Conservation (phyloP, 2,797 vertebrate genomes). For the Enteromius viviparus region DNA sequence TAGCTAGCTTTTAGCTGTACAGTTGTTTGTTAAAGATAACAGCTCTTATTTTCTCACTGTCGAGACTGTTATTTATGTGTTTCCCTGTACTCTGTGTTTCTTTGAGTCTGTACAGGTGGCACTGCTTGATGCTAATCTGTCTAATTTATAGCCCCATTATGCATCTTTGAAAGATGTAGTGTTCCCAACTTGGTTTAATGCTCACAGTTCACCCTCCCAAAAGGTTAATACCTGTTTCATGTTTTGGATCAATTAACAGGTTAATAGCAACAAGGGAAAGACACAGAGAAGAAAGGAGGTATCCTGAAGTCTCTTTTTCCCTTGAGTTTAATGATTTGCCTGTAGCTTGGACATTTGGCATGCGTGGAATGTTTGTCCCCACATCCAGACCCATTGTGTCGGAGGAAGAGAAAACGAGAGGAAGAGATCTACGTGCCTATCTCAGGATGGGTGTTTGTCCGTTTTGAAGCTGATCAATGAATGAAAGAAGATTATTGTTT, state of each 20-base stretch:
- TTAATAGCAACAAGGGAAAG: slow-evolving; percentile 78
- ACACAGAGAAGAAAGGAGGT: slow-evolving; percentile 74
- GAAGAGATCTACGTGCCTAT: slow-evolving; percentile 39
- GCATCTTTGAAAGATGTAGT: slow-evolving; percentile 60
- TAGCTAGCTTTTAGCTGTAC: background rate
- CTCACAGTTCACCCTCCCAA: slow-evolving; percentile 64
- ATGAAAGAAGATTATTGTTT: slow-evolving; percentile 66
- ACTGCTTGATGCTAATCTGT: slow-evolving; percentile 66
- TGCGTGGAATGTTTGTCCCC: slow-evolving; percentile 82
- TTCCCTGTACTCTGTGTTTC: slow-evolving; percentile 50
- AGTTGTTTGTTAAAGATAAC: slow-evolving; percentile 22
- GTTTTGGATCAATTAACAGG: slow-evolving; percentile 82
- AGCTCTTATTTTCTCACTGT: slow-evolving; percentile 17
- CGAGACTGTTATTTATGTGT: slow-evolving; percentile 25
- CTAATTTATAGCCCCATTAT: slow-evolving; percentile 73
- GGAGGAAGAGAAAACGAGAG: slow-evolving; percentile 69
- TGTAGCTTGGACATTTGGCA: slow-evolving; percentile 80
- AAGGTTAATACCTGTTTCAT: slow-evolving; percentile 77
- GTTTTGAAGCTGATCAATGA: slow-evolving; percentile 67
- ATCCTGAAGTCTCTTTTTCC: slow-evolving; percentile 75
- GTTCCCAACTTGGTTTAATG: slow-evolving; percentile 62
- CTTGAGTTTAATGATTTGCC: slow-evolving; percentile 82
- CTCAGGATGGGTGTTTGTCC: slow-evolving; percentile 64
- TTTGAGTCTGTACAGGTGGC: slow-evolving; percentile 65
- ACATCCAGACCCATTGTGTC: slow-evolving; percentile 79